These are phyloP conservation scores for Asbolus verrucosus DNA, from an alignment of 1,140 invertebrate genomes.

Conservation along the genomic window DNA sequence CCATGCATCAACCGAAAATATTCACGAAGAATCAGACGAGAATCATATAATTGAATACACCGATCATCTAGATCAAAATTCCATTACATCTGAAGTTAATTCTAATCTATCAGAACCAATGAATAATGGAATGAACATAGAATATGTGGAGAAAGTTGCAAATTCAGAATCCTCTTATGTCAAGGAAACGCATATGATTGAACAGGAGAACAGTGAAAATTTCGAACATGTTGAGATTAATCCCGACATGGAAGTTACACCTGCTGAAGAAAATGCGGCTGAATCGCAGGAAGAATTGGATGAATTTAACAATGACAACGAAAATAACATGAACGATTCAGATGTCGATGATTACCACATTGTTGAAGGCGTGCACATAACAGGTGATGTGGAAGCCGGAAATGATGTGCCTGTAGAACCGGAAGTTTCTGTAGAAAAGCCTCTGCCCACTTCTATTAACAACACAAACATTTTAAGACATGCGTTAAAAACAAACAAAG, in stretches of 20 bases:
- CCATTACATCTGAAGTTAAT: too few species aligned
- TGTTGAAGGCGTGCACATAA: constrained; percentile 52
- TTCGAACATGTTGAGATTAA: background rate
- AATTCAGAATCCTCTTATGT: background rate
- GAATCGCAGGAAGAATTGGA: constrained; percentile 8
- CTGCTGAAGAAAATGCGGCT: too few species aligned
- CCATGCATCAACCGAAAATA: too few species aligned
- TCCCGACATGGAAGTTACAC: background rate
- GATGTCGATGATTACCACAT: constrained; percentile 53
- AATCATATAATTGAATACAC: too few species aligned
- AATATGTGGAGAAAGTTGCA: background rate
- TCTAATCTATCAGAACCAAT: too few species aligned
- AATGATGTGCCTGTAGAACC: background rate
- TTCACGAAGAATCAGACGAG: too few species aligned
- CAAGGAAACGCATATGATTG: background rate
- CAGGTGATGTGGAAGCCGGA: constrained; percentile 47
- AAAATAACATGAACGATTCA: constrained; percentile 39
- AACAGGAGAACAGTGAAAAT: background rate
- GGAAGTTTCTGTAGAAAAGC: constrained; percentile 3
- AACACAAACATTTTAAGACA: constrained; percentile 52
- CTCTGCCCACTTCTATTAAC: too few species aligned
- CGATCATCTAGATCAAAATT: too few species aligned
- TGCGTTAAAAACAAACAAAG: constrained; percentile 25
- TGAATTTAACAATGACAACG: constrained; percentile 43
- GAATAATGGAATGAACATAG: too few species aligned